Evolutionary conservation across 1,140 invertebrate species (phyloP).

Genomic region (Oreohelix idahoensis): DNA sequence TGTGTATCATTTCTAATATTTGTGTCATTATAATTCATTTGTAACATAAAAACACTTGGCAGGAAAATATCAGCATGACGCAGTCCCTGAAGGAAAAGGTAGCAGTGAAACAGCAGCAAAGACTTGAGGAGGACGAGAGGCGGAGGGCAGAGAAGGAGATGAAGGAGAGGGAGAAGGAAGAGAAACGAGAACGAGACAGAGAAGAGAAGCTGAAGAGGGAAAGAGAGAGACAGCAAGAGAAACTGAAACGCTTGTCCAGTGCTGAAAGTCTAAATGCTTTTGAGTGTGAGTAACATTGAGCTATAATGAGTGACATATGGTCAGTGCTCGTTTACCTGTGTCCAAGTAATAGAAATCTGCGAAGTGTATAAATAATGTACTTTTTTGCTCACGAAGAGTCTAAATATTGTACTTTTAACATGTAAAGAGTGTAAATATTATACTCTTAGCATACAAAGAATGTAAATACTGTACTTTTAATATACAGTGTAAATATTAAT

Average conservation of each 20-base stretch:
- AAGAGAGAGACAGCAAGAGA: slow-evolving; percentile 66
- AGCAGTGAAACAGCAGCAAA: slow-evolving; percentile 52
- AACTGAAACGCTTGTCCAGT: slow-evolving; percentile 60
- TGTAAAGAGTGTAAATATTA: too few species aligned
- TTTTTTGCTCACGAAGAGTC: too few species aligned
- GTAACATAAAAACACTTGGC: neutral
- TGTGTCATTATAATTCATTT: neutral
- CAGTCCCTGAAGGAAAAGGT: slow-evolving; percentile 44
- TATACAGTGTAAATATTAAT: too few species aligned
- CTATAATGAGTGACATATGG: too few species aligned
- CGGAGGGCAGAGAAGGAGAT: slow-evolving; percentile 55
- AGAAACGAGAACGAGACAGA: slow-evolving; percentile 66
- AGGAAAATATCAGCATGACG: slow-evolving; percentile 38
- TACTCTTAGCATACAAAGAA: too few species aligned
- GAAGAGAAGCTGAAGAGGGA: slow-evolving; percentile 67
- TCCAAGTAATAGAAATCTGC: too few species aligned
- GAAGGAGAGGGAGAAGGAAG: slow-evolving; percentile 55
- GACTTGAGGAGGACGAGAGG: slow-evolving; percentile 60
- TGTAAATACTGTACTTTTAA: too few species aligned
- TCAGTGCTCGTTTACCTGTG: too few species aligned
- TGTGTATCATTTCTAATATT: too few species aligned
- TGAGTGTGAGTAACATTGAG: slow-evolving; percentile 56
- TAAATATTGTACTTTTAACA: too few species aligned
- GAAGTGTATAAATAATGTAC: too few species aligned
- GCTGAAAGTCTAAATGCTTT: slow-evolving; percentile 58